Percentiles rank a stretch among this genome's conserved stretches.
Conservation (phyloP, 2,797 vertebrate genomes). For the Orestias chungarensis region DNA sequence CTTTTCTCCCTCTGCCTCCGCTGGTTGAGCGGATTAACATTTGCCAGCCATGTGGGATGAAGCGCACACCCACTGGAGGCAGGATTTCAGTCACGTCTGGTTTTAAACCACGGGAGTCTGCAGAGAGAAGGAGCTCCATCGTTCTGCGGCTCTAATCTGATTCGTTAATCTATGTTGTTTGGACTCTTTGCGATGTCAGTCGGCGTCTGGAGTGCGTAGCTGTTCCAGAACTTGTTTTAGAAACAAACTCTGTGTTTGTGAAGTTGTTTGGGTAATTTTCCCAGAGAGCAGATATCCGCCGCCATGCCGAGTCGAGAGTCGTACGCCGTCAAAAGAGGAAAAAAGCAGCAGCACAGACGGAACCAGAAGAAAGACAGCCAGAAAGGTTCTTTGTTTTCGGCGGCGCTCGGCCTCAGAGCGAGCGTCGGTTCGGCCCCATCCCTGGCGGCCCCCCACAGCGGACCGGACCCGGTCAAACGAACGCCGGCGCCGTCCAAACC, state of each 20-base stretch:
- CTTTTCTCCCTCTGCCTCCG: constrained; percentile 51
- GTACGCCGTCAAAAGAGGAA: constrained; percentile 77
- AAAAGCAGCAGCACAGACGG: constrained; percentile 78
- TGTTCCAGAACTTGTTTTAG: constrained; percentile 6
- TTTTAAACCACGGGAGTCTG: constrained; percentile 5
- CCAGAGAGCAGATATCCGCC: constrained; percentile 11
- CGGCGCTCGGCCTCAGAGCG: constrained; percentile 85
- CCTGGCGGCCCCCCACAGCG: constrained; percentile 27
- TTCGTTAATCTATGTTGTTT: constrained; percentile 58
- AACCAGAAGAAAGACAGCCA: constrained; percentile 83
- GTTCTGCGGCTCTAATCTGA: constrained; percentile 47
- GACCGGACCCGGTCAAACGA: constrained; percentile 17
- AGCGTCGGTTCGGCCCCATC: constrained; percentile 51
- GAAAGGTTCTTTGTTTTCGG: constrained; percentile 83
- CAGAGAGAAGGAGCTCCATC: no score
- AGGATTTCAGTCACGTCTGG: constrained; percentile 35
- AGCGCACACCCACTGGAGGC: constrained; percentile 48
- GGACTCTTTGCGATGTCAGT: constrained; percentile 44
- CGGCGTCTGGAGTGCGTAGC: constrained; percentile 13
- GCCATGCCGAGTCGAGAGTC: constrained; percentile 90
- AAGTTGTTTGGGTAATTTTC: not conserved
- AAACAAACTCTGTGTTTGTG: constrained; percentile 7
- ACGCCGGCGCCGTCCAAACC: constrained; percentile 81
- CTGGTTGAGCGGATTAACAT: constrained; percentile 76
- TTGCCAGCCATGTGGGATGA: constrained; percentile 68